Percentiles rank a stretch among this genome's conserved stretches.
Evolutionary conservation across 2,113 vertebrate species (phyloP).

Genomic region (Progne subis): DNA sequence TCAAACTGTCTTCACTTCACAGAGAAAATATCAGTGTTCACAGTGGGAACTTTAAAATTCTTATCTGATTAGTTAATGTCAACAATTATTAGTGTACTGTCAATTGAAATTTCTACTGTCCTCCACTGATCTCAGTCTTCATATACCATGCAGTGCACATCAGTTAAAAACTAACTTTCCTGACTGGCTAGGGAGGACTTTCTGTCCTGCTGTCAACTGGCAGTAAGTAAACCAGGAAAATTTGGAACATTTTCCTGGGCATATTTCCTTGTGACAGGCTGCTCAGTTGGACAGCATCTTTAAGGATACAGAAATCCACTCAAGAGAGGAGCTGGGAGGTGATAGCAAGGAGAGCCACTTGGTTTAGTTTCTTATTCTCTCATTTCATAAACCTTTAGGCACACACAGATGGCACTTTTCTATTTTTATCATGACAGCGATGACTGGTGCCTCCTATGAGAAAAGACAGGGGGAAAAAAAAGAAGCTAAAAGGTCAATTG

Average conservation of each 20-base stretch:
- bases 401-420: neutral
- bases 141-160: neutral
- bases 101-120: neutral
- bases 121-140: neutral
- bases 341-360: neutral
- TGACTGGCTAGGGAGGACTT: neutral
- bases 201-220: neutral
- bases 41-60: constrained; percentile 53
- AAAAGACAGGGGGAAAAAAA: neutral
- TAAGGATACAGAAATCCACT: neutral
- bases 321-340: neutral
- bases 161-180: neutral
- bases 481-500: neutral
- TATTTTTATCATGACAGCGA: neutral
- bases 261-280: neutral
- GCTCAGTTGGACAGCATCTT: neutral
- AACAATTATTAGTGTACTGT: neutral
- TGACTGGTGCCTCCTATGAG: neutral
- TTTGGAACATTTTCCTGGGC: neutral
- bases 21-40: constrained; percentile 41
- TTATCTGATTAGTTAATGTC: constrained; percentile 33
- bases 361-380: neutral
- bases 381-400: neutral
- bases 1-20: constrained; percentile 47
- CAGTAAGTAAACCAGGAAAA: neutral